Percentiles rank a stretch among this genome's conserved stretches.
Evolutionary conservation across 2,113 vertebrate species (phyloP).

Genomic region (Craseonycteris thonglongyai): DNA sequence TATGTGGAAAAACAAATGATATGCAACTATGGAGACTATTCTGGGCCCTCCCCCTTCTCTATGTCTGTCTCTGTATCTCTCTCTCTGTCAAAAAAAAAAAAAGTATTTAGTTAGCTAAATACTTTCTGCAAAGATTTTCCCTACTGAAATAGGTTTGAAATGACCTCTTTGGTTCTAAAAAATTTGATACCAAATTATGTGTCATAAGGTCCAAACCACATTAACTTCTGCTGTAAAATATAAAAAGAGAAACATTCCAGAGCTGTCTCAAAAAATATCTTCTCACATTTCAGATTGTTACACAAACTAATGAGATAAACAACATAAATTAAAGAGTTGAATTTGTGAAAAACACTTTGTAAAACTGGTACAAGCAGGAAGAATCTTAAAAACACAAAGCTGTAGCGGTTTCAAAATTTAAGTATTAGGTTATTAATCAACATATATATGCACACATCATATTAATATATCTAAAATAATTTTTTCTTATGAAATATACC

Average conservation of each 20-base stretch:
- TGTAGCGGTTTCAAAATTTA: neutral
- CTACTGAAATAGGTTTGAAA: neutral
- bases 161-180: neutral
- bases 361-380: neutral
- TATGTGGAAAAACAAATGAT: too few relatives aligned
- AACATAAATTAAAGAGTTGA: neutral
- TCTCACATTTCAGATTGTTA: constrained; percentile 17
- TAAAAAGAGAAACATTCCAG: constrained; percentile 32
- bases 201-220: neutral
- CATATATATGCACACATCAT: neutral
- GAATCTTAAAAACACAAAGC: constrained; percentile 38
- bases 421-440: constrained; percentile 4
- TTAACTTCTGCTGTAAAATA: constrained; percentile 1
- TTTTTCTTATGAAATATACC: constrained; percentile 53
- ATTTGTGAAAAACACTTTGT: constrained; percentile 17
- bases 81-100: too few relatives aligned
- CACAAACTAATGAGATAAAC: constrained; percentile 20
- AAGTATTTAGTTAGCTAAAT: neutral
- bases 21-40: too few relatives aligned
- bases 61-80: too few relatives aligned
- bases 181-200: constrained; percentile 17
- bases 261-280: constrained; percentile 32
- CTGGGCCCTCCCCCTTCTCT: too few relatives aligned
- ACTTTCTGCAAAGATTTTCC: neutral
- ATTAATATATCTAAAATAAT: constrained; percentile 17